Conservation (phyloP, 1,140 invertebrate species). For the Drosophila ficusphila region DNA sequence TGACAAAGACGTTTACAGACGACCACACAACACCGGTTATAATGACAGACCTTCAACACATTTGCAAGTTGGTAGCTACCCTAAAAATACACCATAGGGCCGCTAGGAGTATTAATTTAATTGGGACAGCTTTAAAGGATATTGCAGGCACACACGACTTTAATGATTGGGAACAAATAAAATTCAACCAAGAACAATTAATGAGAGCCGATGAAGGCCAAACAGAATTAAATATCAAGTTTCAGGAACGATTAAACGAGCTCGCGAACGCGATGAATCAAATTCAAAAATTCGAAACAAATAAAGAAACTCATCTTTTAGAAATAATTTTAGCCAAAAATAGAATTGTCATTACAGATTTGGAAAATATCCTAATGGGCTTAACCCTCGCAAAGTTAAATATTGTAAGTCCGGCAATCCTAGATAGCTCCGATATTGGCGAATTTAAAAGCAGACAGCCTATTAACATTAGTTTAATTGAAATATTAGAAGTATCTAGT, state of each 20-base stretch:
- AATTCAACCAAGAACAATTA: slow-evolving; percentile 12
- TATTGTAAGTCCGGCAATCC: not conserved
- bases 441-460: not conserved
- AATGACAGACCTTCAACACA: too few relatives aligned
- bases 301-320: not conserved
- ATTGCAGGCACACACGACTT: slow-evolving; percentile 2
- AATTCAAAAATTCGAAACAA: not conserved
- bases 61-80: too few relatives aligned
- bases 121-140: too few relatives aligned
- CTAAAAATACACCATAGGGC: too few relatives aligned
- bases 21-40: too few relatives aligned
- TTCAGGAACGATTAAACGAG: not conserved
- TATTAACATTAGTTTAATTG: not conserved
- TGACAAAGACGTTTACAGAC: too few relatives aligned
- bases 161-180: slow-evolving; percentile 15
- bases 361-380: too few relatives aligned
- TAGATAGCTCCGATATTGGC: too few relatives aligned
- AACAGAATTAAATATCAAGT: slow-evolving; percentile 7
- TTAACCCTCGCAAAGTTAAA: slow-evolving; percentile 2
- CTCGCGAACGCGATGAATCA: not conserved
- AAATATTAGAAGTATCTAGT: not conserved
- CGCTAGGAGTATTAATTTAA: too few relatives aligned
- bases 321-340: not conserved
- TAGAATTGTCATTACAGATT: not conserved
- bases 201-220: slow-evolving; percentile 16